Base-by-base conservation (phyloP, 2,797 vertebrate genomes). In the Sebastes variabilis region DNA sequence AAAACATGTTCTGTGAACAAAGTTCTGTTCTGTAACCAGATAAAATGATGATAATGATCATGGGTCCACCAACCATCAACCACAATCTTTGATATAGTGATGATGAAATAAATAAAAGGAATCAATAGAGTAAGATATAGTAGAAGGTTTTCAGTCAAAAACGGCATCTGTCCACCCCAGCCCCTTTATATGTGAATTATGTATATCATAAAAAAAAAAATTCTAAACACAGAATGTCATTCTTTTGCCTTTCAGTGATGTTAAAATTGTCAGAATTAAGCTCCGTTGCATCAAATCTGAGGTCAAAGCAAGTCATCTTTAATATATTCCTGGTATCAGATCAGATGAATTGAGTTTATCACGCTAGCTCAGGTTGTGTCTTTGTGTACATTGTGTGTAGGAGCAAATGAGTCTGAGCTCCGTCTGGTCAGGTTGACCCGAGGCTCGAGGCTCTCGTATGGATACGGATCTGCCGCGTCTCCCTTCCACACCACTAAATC, bases 401-500 rank as follows among this genome's bases (percentile, higher is more conserved):
- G 8, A 77, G 4, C 18, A 25, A 75, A 52, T 49, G 12, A 64
- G 14, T 66, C 11, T 76, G 65, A 52, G 25, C 24, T 46, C 32
- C 20, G 69, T 78, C 46, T 68, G 72, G 69, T 78, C 73, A 65
- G 42, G 16, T 0, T 71, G 79, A 87, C 85, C 79, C 4, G 60
- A 77, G 52, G 22, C 71, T 85, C 5, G 62, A 77, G 59, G n/a
- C 68, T 85, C 64, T 83, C 58, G 13, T 13, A 49, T 22, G 42
- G 36, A 46, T 49, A 49, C 18, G 65, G 77, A 77, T 82, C 81
- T 83, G 88, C 71, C 14, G 1, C 68, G 30, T 88, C 68, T 87
- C 85, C 24, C 72, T 66, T 62, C 76, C 82, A 85, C 85, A 60
- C 73, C 18, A 49, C 80, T 76, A 90, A 87, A 87, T 88, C 85